Evolutionary conservation across 2,888 invertebrate species (phyloP), one percentile per base, ranked within the genome.

Genomic region (Bellardia bayeri): DNA sequence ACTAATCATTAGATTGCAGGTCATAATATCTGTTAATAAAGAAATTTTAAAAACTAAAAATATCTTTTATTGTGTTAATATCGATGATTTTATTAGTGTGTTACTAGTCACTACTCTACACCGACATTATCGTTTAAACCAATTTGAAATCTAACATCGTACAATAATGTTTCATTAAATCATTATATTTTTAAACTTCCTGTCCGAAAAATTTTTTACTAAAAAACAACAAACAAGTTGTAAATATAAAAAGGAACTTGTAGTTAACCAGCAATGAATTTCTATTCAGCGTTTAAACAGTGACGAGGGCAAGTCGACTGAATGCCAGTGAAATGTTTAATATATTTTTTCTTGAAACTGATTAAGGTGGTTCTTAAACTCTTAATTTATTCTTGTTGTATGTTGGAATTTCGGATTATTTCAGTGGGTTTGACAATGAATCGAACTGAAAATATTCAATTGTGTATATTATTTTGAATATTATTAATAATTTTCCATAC

Each of bases 101-200:
- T n/a, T 45, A n/a, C 51, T n/a, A 42, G 7, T 7, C 9, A 45
- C 45, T 51, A 14, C 14, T 14, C n/a, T 51, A 14, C 51, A 51
- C 51, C n/a, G 51, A 51, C 6, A 56, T 16, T 56, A 56, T 56
- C 56, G 16, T 56, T 23, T 7, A 14, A 56, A 54, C 45, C 45
- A 23, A 40, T 14, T 74, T n/a, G 23, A 76, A 61, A 49, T 79
- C 61, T n/a, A 61, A 58, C 66, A 75, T 30, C 58, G 13, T 58
- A 37, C 54, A 4, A 63, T 64, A 72, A 66, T 72, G 64, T 89
- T 90, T 89, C 90, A 89, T 89, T 90, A 90, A 91, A 90, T 89
- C 90, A 90, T 91, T 91, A 90, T 90, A 90, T 90, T 91, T 91
- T 89, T 90, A 89, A 90, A 91, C 91, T 91, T 91, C 91, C 91